Evolutionary conservation across 2,888 invertebrate genomes (phyloP).

Genomic region (Latheticus oryzae): DNA sequence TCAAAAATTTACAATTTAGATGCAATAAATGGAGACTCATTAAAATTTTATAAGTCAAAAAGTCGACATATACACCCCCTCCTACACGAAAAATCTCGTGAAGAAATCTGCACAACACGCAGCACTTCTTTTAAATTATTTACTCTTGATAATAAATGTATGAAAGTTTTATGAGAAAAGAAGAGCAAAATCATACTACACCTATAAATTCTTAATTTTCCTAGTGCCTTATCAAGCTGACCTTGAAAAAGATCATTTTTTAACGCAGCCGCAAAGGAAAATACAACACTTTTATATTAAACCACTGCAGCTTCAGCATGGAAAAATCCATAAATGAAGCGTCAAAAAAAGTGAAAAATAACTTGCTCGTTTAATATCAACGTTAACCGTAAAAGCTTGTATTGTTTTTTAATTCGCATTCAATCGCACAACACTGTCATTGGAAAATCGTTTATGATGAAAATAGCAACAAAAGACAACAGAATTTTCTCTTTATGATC

Average conservation of each 20-base stretch:
- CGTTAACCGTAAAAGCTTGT: not conserved
- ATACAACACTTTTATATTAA: constrained; percentile 3
- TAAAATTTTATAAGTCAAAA: constrained; percentile 5
- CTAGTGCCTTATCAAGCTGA: not conserved
- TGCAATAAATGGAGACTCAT: constrained; percentile 27
- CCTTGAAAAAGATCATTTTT: constrained; percentile 7
- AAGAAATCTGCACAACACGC: constrained; percentile 19
- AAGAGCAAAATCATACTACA: constrained; percentile 6
- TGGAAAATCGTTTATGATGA: too few species aligned
- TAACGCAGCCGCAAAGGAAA: constrained; percentile 1
- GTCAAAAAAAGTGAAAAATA: not conserved
- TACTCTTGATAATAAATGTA: constrained; percentile 29
- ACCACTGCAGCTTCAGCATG: not conserved
- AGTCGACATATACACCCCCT: not conserved
- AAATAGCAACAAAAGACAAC: constrained; percentile 1
- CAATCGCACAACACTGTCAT: not conserved
- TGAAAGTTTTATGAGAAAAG: constrained; percentile 34
- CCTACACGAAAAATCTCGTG: too few species aligned
- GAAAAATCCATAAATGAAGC: constrained; percentile 17
- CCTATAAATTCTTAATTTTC: constrained; percentile 14
- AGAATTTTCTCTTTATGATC: constrained; percentile 1
- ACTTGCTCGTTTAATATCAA: not conserved
- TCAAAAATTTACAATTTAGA: constrained; percentile 44
- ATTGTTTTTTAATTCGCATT: constrained; percentile 7
- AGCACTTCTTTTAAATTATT: constrained; percentile 29